Conservation (phyloP, 30 jellyfish, hydroid and myxozoan species). For the Hydractinia symbiolongicarpus region DNA sequence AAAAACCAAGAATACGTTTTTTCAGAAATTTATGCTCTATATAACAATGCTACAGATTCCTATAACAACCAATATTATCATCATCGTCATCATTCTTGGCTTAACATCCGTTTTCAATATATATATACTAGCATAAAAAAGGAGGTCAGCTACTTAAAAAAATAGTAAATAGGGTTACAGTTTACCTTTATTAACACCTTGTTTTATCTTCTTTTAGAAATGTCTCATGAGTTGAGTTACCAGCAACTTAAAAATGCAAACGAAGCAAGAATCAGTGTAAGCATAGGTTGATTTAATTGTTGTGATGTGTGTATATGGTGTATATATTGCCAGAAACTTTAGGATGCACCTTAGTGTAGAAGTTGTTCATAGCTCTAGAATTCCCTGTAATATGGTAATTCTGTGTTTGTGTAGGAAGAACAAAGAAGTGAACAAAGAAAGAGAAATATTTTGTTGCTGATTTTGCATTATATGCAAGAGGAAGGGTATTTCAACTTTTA, state of each 20-base stretch:
- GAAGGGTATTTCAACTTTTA: constrained; percentile 55
- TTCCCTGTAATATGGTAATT: not conserved
- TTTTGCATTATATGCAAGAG: constrained; percentile 52
- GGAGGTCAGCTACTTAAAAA: too few species aligned
- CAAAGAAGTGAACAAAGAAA: constrained; percentile 80
- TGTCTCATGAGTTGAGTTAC: constrained; percentile 68
- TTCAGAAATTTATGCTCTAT: too few species aligned
- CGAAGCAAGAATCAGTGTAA: constrained; percentile 75
- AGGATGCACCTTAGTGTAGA: too few species aligned
- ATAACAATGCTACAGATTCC: too few species aligned
- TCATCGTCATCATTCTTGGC: too few species aligned
- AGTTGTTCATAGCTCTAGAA: not conserved
- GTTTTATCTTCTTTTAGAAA: not conserved
- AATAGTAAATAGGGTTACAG: too few species aligned
- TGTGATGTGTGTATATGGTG: not conserved
- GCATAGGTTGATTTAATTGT: not conserved
- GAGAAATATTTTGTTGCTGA: constrained; percentile 45
- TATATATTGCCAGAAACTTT: not conserved
- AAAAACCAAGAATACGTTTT: too few species aligned
- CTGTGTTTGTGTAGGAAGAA: constrained; percentile 55
- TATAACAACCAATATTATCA: too few species aligned
- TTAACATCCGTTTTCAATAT: too few species aligned
- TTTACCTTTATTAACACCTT: too few species aligned
- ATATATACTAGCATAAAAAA: too few species aligned
- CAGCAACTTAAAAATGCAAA: constrained; percentile 63